phyloP scores from a whole-genome alignment of 2,888 invertebrate species.

The Merodon equestris region DNA sequence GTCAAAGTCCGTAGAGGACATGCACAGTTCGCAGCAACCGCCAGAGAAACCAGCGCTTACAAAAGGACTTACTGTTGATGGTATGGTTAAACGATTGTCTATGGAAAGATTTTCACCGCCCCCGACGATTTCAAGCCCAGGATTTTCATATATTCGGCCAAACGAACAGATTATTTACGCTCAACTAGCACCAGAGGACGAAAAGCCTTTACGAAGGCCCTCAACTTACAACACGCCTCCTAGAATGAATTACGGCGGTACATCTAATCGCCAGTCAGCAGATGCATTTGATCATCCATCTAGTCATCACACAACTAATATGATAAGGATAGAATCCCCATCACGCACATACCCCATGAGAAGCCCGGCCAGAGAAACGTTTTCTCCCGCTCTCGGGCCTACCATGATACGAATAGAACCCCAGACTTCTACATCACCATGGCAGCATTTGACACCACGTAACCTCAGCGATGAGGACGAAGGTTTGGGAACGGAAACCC shows the following conservation, averaged over 20 bases:
- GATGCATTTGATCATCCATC: slow-evolving; percentile 72
- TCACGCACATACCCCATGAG: slow-evolving; percentile 57
- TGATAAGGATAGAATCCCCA: slow-evolving; percentile 46
- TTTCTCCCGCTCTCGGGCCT: slow-evolving; percentile 68
- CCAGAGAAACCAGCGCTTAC: slow-evolving; percentile 85
- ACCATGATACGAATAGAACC: slow-evolving; percentile 74
- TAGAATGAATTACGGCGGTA: slow-evolving; percentile 41
- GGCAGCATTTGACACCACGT: slow-evolving; percentile 77
- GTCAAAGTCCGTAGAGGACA: slow-evolving; percentile 80
- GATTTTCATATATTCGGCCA: slow-evolving; percentile 88
- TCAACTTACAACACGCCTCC: slow-evolving; percentile 27
- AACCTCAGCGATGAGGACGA: slow-evolving; percentile 87
- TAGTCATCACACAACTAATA: slow-evolving; percentile 70
- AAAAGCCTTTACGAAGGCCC: slow-evolving; percentile 21
- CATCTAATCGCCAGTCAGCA: slow-evolving; percentile 59
- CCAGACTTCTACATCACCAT: slow-evolving; percentile 74
- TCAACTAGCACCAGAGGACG: slow-evolving; percentile 82
- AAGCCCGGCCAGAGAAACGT: slow-evolving; percentile 64
- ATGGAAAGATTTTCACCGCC: slow-evolving; percentile 85
- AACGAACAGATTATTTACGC: slow-evolving; percentile 87
- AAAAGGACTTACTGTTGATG: slow-evolving; percentile 86
- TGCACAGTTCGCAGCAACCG: slow-evolving; percentile 88
- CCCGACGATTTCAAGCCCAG: slow-evolving; percentile 86
- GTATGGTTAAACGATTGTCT: slow-evolving; percentile 87
- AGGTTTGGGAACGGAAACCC: slow-evolving; percentile 85